A percentile compares a stretch with the other conserved stretches of the same genome.
Evolutionary conservation across 2,888 invertebrate genomes (phyloP).

Genomic region (Drosophila trichaetosa): DNA sequence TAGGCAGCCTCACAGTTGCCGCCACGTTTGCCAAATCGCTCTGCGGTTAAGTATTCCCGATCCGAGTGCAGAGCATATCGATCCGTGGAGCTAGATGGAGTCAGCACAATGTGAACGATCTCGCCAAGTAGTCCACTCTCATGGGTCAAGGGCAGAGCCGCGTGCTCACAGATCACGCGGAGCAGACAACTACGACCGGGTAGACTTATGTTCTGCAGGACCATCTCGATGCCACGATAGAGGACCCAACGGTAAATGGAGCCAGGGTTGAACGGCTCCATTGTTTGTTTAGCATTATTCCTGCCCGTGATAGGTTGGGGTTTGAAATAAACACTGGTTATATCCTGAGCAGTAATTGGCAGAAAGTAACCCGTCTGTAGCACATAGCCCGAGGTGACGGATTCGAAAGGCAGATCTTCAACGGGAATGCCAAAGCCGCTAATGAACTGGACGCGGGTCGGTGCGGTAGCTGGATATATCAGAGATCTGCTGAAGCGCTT

Average conservation of each 20-base stretch:
- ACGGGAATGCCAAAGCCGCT: constrained; percentile 84
- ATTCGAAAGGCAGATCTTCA: constrained; percentile 77
- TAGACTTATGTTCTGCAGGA: constrained; percentile 87
- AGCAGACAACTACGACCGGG: constrained; percentile 90
- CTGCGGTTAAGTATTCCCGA: constrained; percentile 90
- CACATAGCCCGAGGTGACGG: constrained; percentile 83
- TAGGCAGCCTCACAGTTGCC: constrained; percentile 73
- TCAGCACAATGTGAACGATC: constrained; percentile 90
- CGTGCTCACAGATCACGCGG: constrained; percentile 91
- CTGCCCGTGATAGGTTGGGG: constrained; percentile 75
- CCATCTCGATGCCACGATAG: constrained; percentile 80
- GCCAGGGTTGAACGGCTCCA: constrained; percentile 37
- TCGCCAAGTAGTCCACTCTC: constrained; percentile 91
- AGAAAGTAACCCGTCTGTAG: constrained; percentile 83
- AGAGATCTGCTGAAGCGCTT: constrained; percentile 61
- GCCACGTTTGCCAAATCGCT: constrained; percentile 87
- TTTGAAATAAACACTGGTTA: constrained; percentile 75
- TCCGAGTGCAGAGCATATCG: constrained; percentile 87
- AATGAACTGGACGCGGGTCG: constrained; percentile 84
- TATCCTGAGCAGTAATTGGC: constrained; percentile 75
- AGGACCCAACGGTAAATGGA: constrained; percentile 80
- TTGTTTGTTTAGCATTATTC: not conserved
- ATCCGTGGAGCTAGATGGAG: constrained; percentile 90
- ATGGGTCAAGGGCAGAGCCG: constrained; percentile 88
- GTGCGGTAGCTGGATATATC: constrained; percentile 82